These are phyloP conservation scores for Trichopria drosophilae DNA, from an alignment of 2,888 invertebrate genomes.

Conservation along the genomic window DNA sequence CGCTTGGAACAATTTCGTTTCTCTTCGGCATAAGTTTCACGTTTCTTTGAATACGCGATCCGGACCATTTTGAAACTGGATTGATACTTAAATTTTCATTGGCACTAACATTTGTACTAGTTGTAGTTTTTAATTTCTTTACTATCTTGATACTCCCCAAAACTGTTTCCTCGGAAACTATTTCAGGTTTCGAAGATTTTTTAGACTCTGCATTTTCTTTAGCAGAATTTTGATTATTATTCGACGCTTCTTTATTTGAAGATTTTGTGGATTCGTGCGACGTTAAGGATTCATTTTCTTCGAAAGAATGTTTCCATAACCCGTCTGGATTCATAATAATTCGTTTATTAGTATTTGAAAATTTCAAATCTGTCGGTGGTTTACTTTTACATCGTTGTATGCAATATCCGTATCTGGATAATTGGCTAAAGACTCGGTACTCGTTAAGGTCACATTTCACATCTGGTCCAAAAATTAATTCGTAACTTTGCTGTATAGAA, in stretches of 20 bases:
- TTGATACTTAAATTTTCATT: not conserved
- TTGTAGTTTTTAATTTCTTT: conserved; percentile 23
- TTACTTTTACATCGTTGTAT: conserved; percentile 59
- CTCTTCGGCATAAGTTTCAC: conserved; percentile 53
- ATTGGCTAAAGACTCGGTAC: conserved; percentile 65
- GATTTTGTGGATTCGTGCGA: conserved; percentile 19
- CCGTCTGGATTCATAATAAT: conserved; percentile 52
- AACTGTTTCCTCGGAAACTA: conserved; percentile 52
- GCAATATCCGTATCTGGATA: conserved; percentile 64
- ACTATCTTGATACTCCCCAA: conserved; percentile 46
- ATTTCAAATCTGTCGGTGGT: conserved; percentile 36
- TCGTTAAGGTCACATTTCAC: conserved; percentile 57
- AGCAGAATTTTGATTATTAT: conserved; percentile 8
- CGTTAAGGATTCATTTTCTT: no score
- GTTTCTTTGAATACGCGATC: conserved; percentile 52
- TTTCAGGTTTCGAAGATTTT: conserved; percentile 41
- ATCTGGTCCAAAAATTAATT: conserved; percentile 58
- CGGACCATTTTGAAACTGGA: conserved; percentile 44
- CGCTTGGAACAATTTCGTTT: conserved; percentile 37
- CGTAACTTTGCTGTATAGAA: conserved; percentile 70
- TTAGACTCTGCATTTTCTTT: conserved; percentile 24
- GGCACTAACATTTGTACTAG: not conserved
- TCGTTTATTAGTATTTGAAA: conserved; percentile 41
- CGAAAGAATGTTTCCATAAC: conserved; percentile 37
- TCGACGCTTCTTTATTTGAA: conserved; percentile 21